Conservation (phyloP, 2,888 invertebrate species). For the Chloromyia formosa region DNA sequence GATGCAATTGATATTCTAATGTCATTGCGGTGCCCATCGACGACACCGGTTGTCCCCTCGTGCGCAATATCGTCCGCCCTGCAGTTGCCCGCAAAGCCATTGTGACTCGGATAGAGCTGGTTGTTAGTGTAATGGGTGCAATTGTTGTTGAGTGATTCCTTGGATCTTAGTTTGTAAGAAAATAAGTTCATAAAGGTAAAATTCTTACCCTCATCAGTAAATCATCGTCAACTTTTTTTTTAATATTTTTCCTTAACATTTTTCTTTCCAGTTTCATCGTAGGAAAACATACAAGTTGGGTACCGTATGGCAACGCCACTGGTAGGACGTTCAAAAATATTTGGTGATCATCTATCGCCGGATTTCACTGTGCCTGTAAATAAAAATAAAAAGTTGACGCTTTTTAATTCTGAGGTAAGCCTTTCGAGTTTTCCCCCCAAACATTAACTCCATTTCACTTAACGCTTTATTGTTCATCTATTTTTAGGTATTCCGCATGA, state of each 20-base stretch:
- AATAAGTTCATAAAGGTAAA: no score
- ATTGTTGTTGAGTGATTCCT: no score
- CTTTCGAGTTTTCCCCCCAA: neutral
- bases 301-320: constrained; percentile 53
- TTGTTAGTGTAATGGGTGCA: no score
- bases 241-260: neutral
- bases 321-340: constrained; percentile 51
- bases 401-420: constrained; percentile 49
- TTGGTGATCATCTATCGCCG: constrained; percentile 52
- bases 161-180: no score
- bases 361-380: constrained; percentile 51
- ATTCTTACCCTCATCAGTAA: no score
- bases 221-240: no score
- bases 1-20: no score
- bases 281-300: constrained; percentile 30
- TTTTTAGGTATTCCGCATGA: constrained; percentile 52
- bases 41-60: no score
- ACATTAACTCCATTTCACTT: neutral
- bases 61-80: no score
- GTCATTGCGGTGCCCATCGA: no score
- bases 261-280: constrained; percentile 37
- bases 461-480: neutral
- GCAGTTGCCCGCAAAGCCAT: no score
- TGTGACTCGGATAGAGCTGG: no score
- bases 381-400: constrained; percentile 49